Evolutionary conservation across 2,888 invertebrate species (phyloP).

Genomic region (Dysmachus trigonus): DNA sequence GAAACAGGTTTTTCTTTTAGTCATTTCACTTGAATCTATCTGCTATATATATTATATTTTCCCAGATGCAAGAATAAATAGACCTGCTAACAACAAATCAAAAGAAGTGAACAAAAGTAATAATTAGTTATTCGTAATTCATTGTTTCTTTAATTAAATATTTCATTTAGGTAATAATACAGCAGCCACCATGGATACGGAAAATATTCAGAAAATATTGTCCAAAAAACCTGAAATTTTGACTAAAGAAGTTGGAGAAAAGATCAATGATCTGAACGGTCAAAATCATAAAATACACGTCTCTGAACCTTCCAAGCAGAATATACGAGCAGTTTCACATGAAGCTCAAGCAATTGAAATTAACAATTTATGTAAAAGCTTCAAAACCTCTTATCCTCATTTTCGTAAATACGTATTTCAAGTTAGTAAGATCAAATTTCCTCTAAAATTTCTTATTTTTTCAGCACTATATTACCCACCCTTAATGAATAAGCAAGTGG

Average conservation of each 20-base stretch:
- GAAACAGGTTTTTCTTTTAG: background rate
- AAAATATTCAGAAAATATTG: background rate
- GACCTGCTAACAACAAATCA: background rate
- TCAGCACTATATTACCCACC: background rate
- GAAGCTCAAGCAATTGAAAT: background rate
- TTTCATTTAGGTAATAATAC: background rate
- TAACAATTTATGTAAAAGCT: background rate
- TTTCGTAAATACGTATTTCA: background rate
- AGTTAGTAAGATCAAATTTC: background rate
- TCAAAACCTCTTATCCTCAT: background rate
- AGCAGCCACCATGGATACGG: background rate
- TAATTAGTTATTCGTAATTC: background rate
- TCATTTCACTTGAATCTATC: background rate
- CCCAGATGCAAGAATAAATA: background rate
- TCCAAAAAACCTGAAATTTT: background rate
- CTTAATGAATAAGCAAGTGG: background rate
- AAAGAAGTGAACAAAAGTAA: background rate
- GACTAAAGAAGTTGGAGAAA: background rate
- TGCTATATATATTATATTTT: background rate
- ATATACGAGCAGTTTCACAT: background rate
- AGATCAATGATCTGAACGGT: background rate
- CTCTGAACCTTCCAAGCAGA: background rate
- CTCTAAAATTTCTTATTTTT: background rate
- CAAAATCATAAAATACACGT: background rate
- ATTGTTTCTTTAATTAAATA: background rate